Evolutionary conservation across 2,888 invertebrate species (phyloP).

Genomic region (Prosapia bicincta): DNA sequence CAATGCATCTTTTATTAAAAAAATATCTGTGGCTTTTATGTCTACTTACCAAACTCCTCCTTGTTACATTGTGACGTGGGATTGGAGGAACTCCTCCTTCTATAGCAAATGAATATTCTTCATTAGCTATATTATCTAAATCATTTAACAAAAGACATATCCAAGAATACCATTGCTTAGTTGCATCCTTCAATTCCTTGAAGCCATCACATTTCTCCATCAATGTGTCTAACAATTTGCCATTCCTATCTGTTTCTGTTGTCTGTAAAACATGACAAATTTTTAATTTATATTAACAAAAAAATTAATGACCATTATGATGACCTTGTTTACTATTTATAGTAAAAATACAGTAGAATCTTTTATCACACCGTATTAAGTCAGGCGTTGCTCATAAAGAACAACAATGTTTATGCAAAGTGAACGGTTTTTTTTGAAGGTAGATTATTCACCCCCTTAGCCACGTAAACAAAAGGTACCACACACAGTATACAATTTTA

Average conservation of each 20-base stretch:
- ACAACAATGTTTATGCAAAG: no score
- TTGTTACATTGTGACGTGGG: slow-evolving; percentile 54
- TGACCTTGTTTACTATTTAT: not conserved
- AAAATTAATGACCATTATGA: not conserved
- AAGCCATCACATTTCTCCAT: slow-evolving; percentile 25
- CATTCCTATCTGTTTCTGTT: slow-evolving; percentile 22
- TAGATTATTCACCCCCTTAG: no score
- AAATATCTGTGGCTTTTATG: no score
- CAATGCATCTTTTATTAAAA: no score
- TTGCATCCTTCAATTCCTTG: slow-evolving; percentile 25
- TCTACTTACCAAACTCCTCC: slow-evolving; percentile 52
- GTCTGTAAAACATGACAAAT: slow-evolving; percentile 23
- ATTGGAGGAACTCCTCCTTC: slow-evolving; percentile 56
- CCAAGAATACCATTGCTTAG: slow-evolving; percentile 33
- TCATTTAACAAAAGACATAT: slow-evolving; percentile 9
- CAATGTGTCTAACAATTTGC: slow-evolving; percentile 29
- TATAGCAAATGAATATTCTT: slow-evolving; percentile 43
- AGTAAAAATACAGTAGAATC: not conserved
- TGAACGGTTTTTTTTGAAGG: no score
- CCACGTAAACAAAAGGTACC: no score
- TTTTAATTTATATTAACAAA: not conserved
- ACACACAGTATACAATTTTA: no score
- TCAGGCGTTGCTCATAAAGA: no score
- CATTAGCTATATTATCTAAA: not conserved
- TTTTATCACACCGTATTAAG: not conserved